A percentile compares a stretch with the other conserved stretches of the same genome.
Evolutionary conservation across 64 coral and sea anemone species (phyloP).

Genomic region (Montipora capricornis): DNA sequence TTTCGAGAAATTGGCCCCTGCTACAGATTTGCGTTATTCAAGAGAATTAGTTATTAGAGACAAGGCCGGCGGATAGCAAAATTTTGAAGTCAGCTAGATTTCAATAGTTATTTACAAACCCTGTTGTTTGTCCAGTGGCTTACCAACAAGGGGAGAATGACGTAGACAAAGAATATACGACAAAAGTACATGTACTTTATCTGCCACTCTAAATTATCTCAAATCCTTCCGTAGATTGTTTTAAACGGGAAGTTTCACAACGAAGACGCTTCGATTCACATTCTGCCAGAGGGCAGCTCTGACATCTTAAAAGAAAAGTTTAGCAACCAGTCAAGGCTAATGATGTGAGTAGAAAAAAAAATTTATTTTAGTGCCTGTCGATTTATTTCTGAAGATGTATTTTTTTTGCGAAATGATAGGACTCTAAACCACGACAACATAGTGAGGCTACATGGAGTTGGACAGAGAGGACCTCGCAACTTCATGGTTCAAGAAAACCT

Average conservation of each 20-base stretch:
- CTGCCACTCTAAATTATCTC: too few species aligned
- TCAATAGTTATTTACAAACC: too few species aligned
- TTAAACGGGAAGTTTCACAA: conserved; percentile 66
- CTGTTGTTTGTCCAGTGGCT: too few species aligned
- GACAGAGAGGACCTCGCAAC: conserved; percentile 61
- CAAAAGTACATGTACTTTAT: background rate
- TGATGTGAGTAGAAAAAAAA: conserved; percentile 73
- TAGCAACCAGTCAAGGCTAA: conserved; percentile 77
- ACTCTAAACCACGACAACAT: conserved; percentile 82
- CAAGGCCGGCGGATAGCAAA: too few species aligned
- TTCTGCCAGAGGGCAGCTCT: conserved; percentile 54
- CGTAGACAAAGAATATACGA: too few species aligned
- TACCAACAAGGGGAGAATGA: too few species aligned
- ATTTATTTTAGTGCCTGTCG: too few species aligned
- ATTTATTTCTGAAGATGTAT: too few species aligned
- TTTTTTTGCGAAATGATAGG: conserved; percentile 33
- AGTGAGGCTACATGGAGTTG: conserved; percentile 67
- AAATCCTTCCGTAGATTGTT: conserved; percentile 7
- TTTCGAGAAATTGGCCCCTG: too few species aligned
- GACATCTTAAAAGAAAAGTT: conserved; percentile 82
- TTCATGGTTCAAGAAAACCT: conserved; percentile 78
- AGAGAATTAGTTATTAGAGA: too few species aligned
- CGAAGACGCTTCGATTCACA: conserved; percentile 67
- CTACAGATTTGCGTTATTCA: too few species aligned
- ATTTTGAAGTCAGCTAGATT: too few species aligned